A percentile compares a stretch with the other conserved stretches of the same genome.
Conservation (phyloP, 2,888 invertebrate species). For the Ommatoiulus sabulosus region DNA sequence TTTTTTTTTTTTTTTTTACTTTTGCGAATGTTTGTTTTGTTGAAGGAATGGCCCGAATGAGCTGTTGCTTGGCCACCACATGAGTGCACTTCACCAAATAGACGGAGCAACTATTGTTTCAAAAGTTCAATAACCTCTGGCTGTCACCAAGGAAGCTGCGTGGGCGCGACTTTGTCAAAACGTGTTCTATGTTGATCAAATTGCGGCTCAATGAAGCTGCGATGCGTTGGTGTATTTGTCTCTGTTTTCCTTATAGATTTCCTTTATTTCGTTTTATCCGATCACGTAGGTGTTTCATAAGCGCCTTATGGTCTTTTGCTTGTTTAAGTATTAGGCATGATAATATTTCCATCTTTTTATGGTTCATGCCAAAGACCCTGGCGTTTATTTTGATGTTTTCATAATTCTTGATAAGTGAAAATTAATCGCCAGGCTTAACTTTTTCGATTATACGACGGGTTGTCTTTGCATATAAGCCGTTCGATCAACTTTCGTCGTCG, state of each 20-base stretch:
- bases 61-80: background rate
- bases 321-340: background rate
- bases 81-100: background rate
- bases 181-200: background rate
- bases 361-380: background rate
- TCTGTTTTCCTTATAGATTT: background rate
- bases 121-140: background rate
- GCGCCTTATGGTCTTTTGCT: background rate
- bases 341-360: background rate
- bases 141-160: background rate
- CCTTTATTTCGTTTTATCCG: background rate
- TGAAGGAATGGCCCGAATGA: background rate
- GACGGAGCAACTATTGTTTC: background rate
- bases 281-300: background rate
- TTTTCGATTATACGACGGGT: background rate
- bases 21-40: too few relatives aligned
- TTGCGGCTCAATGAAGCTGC: background rate
- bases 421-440: background rate
- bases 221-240: background rate
- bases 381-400: background rate
- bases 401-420: background rate
- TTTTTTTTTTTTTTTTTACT: too few relatives aligned
- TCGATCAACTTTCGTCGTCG: too few relatives aligned
- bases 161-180: background rate
- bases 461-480: background rate